Evolutionary conservation across 2,113 vertebrate species (phyloP).

Genomic region (Melanostigma gelatinosum): DNA sequence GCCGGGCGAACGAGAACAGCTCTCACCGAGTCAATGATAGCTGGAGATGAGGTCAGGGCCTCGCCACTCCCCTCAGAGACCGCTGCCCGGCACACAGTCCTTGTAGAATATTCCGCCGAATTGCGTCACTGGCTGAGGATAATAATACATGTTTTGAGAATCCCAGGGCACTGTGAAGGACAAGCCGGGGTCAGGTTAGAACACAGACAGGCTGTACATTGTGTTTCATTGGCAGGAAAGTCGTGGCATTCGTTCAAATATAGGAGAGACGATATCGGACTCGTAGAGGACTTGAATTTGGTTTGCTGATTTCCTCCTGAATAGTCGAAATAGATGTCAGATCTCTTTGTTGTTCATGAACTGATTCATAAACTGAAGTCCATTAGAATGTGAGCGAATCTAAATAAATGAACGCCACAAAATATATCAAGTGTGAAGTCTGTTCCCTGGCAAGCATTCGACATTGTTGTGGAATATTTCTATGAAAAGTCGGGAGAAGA

Average conservation of each 20-base stretch:
- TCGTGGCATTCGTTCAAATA: background rate
- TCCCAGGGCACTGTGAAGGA: slow-evolving; percentile 54
- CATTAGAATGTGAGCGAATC: background rate
- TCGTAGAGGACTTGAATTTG: background rate
- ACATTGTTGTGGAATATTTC: no score
- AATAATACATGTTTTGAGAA: slow-evolving; percentile 60
- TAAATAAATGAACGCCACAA: background rate
- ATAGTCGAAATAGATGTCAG: background rate
- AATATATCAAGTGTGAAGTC: no score
- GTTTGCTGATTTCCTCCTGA: background rate
- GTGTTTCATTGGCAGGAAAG: background rate
- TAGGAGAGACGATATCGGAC: background rate
- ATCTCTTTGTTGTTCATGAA: background rate
- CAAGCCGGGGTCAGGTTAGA: slow-evolving; percentile 44
- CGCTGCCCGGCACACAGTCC: background rate
- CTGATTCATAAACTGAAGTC: background rate
- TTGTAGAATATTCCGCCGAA: slow-evolving; percentile 49
- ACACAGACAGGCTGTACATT: slow-evolving; percentile 35
- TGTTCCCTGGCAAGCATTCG: background rate
- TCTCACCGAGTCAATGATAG: slow-evolving; percentile 39
- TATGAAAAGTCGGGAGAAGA: no score
- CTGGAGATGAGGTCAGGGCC: slow-evolving; percentile 45
- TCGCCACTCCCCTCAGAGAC: slow-evolving; percentile 41
- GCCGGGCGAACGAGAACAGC: slow-evolving; percentile 19
- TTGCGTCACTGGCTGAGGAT: slow-evolving; percentile 22